Base-by-base conservation (phyloP, 1,140 invertebrate genomes). In the Zeugodacus cucurbitae region DNA sequence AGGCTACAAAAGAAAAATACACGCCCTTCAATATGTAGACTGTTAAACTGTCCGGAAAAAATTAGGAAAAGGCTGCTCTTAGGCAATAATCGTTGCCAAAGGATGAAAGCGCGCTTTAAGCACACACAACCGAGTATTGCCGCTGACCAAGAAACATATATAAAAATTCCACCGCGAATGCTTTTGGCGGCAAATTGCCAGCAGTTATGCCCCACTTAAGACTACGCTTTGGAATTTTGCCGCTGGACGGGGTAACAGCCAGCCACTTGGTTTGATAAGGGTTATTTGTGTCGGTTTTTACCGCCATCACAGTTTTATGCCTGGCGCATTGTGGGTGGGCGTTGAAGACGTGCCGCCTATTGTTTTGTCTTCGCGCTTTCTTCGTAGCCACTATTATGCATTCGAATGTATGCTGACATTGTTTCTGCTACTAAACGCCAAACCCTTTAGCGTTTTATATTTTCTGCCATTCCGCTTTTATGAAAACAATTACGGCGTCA, bases 221-320 rank as follows among this genome's bases (percentile, higher is more conserved):
- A 34, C 20, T 74, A 37, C 17, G 17, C 34, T 74, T 26, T 10
- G n/a, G 58, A 62, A n/a, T 62, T n/a, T n/a, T 7, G n/a, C 22
- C 58, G 58, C 26, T 26, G 58, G 6, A 26, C 0, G n/a, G 58
- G n/a, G n/a, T 6, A 22, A 26, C 58, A 62, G 5, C 22, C n/a
- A 62, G 26, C n/a, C 58, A 62, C 58, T 62, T 74, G 67, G 10
- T 74, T 74, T 74, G 67, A 74, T 74, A 41, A 74, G 67, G 67
- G 67, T 74, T 74, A 74, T 74, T 32, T 74, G 67, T 74, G 67
- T 74, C 67, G 20, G 14, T 62, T 62, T 62, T 62, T 8, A 62
- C 58, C 64, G 26, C 26, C 14, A 74, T n/a, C 34, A 41, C 32
- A 41, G 17, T 74, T n/a, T 37, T 37, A 41, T 74, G 34, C 67